These are phyloP conservation scores for Helicorthomorpha holstii DNA, from an alignment of 1,140 invertebrate species.

Conservation along the genomic window DNA sequence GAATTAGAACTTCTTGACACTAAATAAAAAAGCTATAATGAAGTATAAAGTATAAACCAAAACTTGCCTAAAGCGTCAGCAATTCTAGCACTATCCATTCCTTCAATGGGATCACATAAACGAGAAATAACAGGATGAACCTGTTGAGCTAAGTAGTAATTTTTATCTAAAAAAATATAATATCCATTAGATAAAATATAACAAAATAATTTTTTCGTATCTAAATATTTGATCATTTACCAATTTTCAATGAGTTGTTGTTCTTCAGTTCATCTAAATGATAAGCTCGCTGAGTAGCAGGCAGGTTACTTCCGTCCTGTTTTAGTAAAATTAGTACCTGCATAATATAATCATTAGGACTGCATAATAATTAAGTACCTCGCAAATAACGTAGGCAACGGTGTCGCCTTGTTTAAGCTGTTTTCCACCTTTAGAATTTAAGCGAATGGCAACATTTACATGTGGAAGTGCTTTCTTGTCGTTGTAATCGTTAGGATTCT, in stretches of 20 bases:
- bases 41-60: no score
- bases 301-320: slow-evolving; percentile 52
- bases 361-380: slow-evolving; percentile 33
- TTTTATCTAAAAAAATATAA: slow-evolving; percentile 34
- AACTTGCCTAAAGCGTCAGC: slow-evolving; percentile 65
- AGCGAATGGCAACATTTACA: slow-evolving; percentile 74
- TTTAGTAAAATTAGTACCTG: slow-evolving; percentile 8
- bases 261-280: slow-evolving; percentile 75
- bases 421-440: slow-evolving; percentile 50
- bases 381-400: slow-evolving; percentile 87
- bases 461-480: slow-evolving; percentile 73
- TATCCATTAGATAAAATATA: slow-evolving; percentile 2
- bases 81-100: slow-evolving; percentile 71
- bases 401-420: slow-evolving; percentile 85
- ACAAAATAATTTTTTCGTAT: not conserved
- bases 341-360: not conserved
- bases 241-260: slow-evolving; percentile 34
- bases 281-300: slow-evolving; percentile 82
- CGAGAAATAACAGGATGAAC: slow-evolving; percentile 86
- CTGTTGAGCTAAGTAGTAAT: slow-evolving; percentile 72
- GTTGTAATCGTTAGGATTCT: slow-evolving; percentile 82
- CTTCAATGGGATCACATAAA: slow-evolving; percentile 89
- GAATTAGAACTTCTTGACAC: no score
- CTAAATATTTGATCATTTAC: slow-evolving; percentile 17
- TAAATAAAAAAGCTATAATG: no score